phyloP scores from a whole-genome alignment of 2,113 vertebrate genomes.

The Xenopus laevis region DNA sequence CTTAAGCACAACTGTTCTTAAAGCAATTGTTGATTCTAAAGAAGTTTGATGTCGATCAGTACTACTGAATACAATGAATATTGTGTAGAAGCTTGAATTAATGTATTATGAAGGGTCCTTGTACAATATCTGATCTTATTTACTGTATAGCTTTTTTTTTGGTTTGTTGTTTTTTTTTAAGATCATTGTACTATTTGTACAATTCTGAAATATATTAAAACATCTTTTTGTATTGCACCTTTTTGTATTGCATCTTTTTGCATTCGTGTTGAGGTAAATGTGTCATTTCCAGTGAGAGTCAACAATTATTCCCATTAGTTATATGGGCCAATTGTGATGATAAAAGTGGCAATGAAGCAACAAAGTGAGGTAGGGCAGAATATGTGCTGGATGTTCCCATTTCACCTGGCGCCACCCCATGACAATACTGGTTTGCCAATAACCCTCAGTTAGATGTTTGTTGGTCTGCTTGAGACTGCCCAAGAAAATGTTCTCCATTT shows the following conservation, averaged over 20 bases:
- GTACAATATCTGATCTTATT: slow-evolving; percentile 26
- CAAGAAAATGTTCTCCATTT: too few species aligned
- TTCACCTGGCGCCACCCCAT: too few species aligned
- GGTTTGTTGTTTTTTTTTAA: neutral
- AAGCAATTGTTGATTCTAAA: slow-evolving; percentile 11
- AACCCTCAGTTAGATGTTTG: too few species aligned
- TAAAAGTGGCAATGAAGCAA: too few species aligned
- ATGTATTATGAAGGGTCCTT: slow-evolving; percentile 19
- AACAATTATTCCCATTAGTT: too few species aligned
- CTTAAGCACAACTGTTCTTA: slow-evolving; percentile 37
- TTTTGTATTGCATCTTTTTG: neutral
- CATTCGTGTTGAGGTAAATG: too few species aligned
- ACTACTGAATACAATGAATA: slow-evolving; percentile 28
- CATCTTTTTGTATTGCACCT: slow-evolving; percentile 2
- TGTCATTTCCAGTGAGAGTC: too few species aligned
- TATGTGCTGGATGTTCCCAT: too few species aligned
- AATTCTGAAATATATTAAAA: slow-evolving; percentile 37
- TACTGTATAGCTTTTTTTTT: slow-evolving; percentile 22
- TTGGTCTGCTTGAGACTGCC: too few species aligned
- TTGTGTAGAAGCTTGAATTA: slow-evolving; percentile 15
- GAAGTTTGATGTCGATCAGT: slow-evolving; percentile 18
- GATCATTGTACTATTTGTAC: slow-evolving; percentile 37
- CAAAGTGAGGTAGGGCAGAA: too few species aligned
- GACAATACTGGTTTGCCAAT: too few species aligned
- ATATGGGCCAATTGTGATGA: too few species aligned